phyloP scores from a whole-genome alignment of 2,888 invertebrate species.

The Rambutsinella grinnellia region DNA sequence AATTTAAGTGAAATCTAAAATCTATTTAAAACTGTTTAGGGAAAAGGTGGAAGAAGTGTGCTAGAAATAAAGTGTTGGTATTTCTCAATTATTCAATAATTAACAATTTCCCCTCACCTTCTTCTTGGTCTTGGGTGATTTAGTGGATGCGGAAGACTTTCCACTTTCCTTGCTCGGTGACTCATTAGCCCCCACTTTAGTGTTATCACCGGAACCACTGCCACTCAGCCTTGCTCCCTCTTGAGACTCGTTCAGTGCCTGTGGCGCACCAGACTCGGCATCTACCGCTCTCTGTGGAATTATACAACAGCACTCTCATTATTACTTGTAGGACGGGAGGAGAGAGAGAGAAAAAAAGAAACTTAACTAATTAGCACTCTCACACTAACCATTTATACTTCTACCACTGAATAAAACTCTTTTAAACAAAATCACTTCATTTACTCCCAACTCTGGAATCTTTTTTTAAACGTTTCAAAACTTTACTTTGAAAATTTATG shows the following conservation, averaged over 20 bases:
- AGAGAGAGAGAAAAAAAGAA: slow-evolving; percentile 15
- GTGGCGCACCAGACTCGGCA: slow-evolving; percentile 19
- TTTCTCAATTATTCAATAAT: no score
- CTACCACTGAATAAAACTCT: neutral
- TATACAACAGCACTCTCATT: slow-evolving; percentile 6
- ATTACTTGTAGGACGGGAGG: slow-evolving; percentile 1
- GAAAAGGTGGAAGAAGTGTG: no score
- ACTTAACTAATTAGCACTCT: slow-evolving; percentile 38
- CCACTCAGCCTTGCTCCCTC: slow-evolving; percentile 37
- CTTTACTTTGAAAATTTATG: no score
- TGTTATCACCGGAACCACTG: slow-evolving; percentile 36
- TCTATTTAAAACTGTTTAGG: no score
- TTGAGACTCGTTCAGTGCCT: slow-evolving; percentile 38
- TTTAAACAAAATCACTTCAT: no score
- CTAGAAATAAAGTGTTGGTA: no score
- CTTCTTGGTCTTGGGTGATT: slow-evolving; percentile 44
- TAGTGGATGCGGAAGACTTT: slow-evolving; percentile 44
- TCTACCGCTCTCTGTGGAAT: slow-evolving; percentile 35
- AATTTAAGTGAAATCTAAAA: no score
- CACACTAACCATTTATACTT: slow-evolving; percentile 13
- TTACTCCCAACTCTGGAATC: no score
- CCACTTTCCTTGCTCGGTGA: slow-evolving; percentile 46
- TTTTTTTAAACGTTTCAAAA: no score
- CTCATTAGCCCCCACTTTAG: slow-evolving; percentile 42
- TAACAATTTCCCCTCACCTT: no score